phyloP scores from a whole-genome alignment of 2,888 invertebrate species.

The Drosophila recens region DNA sequence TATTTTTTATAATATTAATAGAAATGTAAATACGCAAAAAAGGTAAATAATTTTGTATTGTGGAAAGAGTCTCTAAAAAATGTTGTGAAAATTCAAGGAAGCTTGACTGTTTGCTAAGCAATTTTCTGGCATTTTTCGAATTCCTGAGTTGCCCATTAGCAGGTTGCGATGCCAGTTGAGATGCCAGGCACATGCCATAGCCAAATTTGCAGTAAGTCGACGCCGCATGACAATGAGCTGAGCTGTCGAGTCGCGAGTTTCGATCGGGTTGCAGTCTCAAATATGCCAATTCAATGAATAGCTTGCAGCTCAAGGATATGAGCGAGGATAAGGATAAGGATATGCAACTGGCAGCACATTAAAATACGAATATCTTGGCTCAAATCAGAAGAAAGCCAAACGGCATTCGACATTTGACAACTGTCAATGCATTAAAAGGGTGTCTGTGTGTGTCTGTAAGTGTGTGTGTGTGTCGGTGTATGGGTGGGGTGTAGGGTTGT shows the following conservation, averaged over 20 bases:
- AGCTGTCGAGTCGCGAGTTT: slow-evolving; percentile 23
- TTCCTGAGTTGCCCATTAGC: slow-evolving; percentile 32
- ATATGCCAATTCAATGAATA: slow-evolving; percentile 58
- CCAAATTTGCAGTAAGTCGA: slow-evolving; percentile 64
- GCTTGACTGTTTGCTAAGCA: slow-evolving; percentile 5
- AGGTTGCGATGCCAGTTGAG: slow-evolving; percentile 34
- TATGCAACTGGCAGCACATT: slow-evolving; percentile 67
- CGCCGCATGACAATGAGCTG: slow-evolving; percentile 66
- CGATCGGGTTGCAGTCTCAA: slow-evolving; percentile 38
- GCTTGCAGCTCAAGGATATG: slow-evolving; percentile 46
- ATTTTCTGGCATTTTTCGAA: slow-evolving; percentile 19
- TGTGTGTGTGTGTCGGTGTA: not conserved
- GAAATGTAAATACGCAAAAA: not conserved
- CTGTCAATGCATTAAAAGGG: slow-evolving; percentile 64
- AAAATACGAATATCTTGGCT: slow-evolving; percentile 52
- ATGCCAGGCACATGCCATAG: slow-evolving; percentile 49
- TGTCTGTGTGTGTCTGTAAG: slow-evolving; percentile 13
- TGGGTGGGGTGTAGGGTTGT: not conserved
- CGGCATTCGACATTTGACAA: slow-evolving; percentile 70
- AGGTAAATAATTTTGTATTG: not conserved
- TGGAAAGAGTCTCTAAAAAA: not conserved
- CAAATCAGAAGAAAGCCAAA: slow-evolving; percentile 42
- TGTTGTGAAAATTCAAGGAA: not conserved
- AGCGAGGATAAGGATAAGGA: slow-evolving; percentile 9
- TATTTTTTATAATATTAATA: too few relatives aligned